phyloP scores from a whole-genome alignment of 2,113 vertebrate genomes.

The Ursus arctos region DNA sequence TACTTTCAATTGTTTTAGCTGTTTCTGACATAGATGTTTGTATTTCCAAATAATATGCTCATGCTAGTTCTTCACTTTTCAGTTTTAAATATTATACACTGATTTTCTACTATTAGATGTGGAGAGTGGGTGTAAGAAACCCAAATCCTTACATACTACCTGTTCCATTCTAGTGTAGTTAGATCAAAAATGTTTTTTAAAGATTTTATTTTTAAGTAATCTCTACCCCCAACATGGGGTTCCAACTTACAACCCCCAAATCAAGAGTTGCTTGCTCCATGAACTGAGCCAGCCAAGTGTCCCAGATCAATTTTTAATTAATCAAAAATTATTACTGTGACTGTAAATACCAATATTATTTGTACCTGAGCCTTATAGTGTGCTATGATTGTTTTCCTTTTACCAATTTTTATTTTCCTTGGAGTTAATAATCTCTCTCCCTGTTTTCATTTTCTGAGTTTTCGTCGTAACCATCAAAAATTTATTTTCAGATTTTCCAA shows the following conservation, averaged over 20 bases:
- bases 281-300: not conserved
- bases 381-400: not conserved
- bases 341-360: not conserved
- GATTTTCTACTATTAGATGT: not conserved
- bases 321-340: not conserved
- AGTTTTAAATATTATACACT: not conserved
- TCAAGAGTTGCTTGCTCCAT: not conserved
- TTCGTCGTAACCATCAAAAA: conserved; percentile 7
- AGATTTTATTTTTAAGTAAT: too few relatives aligned
- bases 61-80: not conserved
- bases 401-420: conserved; percentile 36
- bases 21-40: not conserved
- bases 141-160: not conserved
- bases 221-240: too few relatives aligned
- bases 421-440: not conserved
- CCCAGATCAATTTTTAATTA: not conserved
- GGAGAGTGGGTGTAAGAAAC: not conserved
- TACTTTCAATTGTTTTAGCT: not conserved
- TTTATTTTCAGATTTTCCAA: conserved; percentile 26
- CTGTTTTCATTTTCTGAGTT: not conserved
- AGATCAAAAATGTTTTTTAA: not conserved
- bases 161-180: not conserved
- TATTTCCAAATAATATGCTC: not conserved
- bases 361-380: not conserved
- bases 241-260: not conserved